Conservation (phyloP, 2,888 invertebrate genomes). For the Ommatoiulus sabulosus region DNA sequence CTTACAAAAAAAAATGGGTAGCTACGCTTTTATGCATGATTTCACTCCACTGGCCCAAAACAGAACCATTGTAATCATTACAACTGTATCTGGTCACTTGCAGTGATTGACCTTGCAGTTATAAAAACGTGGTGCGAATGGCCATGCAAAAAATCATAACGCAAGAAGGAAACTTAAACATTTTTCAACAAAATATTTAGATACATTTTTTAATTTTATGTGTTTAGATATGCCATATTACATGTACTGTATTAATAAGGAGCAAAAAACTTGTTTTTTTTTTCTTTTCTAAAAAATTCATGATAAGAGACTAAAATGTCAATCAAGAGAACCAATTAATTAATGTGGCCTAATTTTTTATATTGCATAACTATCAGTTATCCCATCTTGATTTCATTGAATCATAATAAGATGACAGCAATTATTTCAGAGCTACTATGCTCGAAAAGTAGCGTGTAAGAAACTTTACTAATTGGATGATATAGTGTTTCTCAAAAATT, state of each 20-base stretch:
- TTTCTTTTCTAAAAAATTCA: not conserved
- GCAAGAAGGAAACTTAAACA: not conserved
- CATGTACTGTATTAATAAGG: not conserved
- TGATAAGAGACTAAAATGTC: constrained; percentile 4
- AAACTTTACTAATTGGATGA: not conserved
- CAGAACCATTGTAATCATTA: not conserved
- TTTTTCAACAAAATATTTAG: not conserved
- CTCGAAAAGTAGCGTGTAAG: not conserved
- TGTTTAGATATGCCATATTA: not conserved
- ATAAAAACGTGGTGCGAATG: not conserved
- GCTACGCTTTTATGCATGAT: not conserved
- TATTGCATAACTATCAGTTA: not conserved
- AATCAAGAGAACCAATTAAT: not conserved
- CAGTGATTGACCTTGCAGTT: not conserved
- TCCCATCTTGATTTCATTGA: not conserved
- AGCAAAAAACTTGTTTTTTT: not conserved
- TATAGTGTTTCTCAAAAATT: not conserved
- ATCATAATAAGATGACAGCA: not conserved
- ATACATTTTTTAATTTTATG: not conserved
- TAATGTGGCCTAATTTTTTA: not conserved
- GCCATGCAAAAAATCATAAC: not conserved
- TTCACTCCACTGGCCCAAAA: constrained; percentile 21
- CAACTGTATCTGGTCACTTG: not conserved
- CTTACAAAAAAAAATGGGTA: not conserved
- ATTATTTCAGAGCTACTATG: not conserved